Base-by-base conservation (phyloP, 1,140 invertebrate genomes). In the Cotesia chilonis region DNA sequence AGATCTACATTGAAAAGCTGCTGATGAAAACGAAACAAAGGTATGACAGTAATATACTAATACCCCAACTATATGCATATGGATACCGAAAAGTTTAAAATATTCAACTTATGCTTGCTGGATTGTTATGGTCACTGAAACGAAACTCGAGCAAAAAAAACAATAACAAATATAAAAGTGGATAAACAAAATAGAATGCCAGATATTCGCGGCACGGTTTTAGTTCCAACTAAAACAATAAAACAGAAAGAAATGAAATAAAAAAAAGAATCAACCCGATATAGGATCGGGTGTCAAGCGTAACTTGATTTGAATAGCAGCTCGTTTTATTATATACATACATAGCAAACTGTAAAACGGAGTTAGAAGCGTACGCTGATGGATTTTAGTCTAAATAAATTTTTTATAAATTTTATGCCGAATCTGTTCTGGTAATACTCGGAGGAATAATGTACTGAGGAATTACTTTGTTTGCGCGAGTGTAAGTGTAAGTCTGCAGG, bases 261-360 rank as follows among this genome's bases (percentile, higher is more conserved):
- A 4, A 52, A 67, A 67, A 52, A 51, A 54, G 14, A 35, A 41
- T 9, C 5, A 47, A 47, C 6, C 41, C 41, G 41, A 47, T 47
- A 67, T 52, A 35, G 47, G 51, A 67, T 52, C 41, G 47, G 65
- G 51, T 67, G 65, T 67, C 41, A 67, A 67, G 41, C 65, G 47
- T 54, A 51, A 52, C 51, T 67, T 35, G 28, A 51, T 35, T 36
- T 7, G 20, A 65, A 51, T 7, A 67, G 51, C 47, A 17, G 51
- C 52, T 28, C 41, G 17, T 54, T 67, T 28, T 36, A 54, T 28
- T 28, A 28, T 28, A 28, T 28, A 28, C 28, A 28, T 28, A 28
- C 3, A 28, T 28, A 28, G 28, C 28, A 67, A 52, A 17, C 41
- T 35, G 51, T 28, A 67, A 4, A 10, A 5, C 37, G 14, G 28